Evolutionary conservation across 2,113 vertebrate species (phyloP).

Genomic region (Sceloporus tristichus): DNA sequence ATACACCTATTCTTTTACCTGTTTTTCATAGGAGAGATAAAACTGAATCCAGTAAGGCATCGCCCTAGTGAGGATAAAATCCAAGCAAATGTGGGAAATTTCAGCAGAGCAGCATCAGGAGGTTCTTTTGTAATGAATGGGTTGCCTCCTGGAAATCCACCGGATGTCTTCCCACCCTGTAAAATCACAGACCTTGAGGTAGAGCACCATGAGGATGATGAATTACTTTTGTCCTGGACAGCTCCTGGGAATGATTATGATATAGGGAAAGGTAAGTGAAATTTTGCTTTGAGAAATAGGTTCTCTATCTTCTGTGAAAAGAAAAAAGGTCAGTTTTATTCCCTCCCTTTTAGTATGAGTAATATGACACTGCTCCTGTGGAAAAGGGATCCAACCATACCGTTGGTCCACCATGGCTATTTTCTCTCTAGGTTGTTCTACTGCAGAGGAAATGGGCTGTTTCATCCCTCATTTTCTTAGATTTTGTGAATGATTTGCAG

Average conservation of each 20-base stretch:
- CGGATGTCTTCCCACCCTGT: slow-evolving; percentile 60
- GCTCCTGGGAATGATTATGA: slow-evolving; percentile 77
- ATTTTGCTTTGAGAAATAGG: background rate
- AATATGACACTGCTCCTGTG: too few relatives aligned
- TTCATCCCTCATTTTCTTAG: too few relatives aligned
- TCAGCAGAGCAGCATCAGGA: slow-evolving; percentile 71
- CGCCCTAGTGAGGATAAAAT: slow-evolving; percentile 53
- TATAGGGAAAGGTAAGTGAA: slow-evolving; percentile 71
- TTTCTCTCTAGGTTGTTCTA: too few relatives aligned
- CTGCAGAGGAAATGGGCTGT: too few relatives aligned
- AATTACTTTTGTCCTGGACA: slow-evolving; percentile 77
- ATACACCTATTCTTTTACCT: background rate
- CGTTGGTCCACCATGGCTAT: too few relatives aligned
- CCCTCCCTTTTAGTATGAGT: too few relatives aligned
- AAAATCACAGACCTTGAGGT: slow-evolving; percentile 76
- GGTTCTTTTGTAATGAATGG: slow-evolving; percentile 65
- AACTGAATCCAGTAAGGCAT: slow-evolving; percentile 71
- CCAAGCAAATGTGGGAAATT: slow-evolving; percentile 62
- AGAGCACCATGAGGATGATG: slow-evolving; percentile 23
- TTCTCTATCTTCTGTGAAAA: background rate
- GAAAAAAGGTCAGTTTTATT: background rate
- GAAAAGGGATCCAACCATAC: too few relatives aligned
- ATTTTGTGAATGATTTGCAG: too few relatives aligned
- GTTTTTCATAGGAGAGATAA: slow-evolving; percentile 60
- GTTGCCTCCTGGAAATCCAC: background rate